phyloP scores from a whole-genome alignment of 2,888 invertebrate species.

The Artemia sinica region DNA sequence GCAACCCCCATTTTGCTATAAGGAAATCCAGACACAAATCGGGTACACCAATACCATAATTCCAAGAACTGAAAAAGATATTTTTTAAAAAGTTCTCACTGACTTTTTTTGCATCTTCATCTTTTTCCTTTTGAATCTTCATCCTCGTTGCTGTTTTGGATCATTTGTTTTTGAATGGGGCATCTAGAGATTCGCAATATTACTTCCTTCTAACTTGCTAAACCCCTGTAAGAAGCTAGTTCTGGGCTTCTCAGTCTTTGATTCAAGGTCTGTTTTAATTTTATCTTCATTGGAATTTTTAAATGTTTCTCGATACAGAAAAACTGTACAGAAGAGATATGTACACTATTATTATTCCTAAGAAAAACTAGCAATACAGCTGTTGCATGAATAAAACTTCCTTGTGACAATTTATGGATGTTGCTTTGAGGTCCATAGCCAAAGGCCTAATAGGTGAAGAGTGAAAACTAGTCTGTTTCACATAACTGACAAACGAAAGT shows the following conservation, averaged over 20 bases:
- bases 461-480: no score
- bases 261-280: no score
- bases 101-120: slow-evolving; percentile 10
- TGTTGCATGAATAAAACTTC: no score
- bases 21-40: neutral
- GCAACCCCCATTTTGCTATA: neutral
- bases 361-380: no score
- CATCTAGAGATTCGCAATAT: slow-evolving; percentile 1
- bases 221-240: neutral
- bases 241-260: neutral
- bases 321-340: no score
- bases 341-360: no score
- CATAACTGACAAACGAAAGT: no score
- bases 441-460: no score
- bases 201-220: slow-evolving; percentile 3
- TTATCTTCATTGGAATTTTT: no score
- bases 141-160: neutral
- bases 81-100: neutral
- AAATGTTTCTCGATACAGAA: no score
- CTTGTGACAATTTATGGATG: no score
- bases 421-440: no score
- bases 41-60: neutral
- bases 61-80: slow-evolving; percentile 3
- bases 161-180: slow-evolving; percentile 2
- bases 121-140: neutral